phyloP scores from a whole-genome alignment of 1,140 invertebrate genomes.

The Periplaneta americana region DNA sequence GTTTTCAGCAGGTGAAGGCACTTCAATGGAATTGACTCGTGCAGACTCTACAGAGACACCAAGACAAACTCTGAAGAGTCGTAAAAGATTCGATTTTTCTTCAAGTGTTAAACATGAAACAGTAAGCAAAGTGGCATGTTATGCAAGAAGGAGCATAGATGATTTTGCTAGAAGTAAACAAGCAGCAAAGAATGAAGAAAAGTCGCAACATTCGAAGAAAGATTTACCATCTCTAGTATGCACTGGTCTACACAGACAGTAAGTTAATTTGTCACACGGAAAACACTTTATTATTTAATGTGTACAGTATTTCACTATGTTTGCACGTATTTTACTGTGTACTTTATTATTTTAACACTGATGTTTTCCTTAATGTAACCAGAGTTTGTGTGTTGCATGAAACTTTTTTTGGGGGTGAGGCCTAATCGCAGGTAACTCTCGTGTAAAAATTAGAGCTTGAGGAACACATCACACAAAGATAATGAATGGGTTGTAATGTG shows the following conservation, averaged over 20 bases:
- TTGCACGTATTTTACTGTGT: too few relatives aligned
- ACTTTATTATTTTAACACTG: too few relatives aligned
- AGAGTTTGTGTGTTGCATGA: too few relatives aligned
- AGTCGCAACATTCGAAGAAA: not conserved
- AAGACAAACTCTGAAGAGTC: not conserved
- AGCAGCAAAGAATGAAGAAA: not conserved
- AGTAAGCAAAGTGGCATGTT: not conserved
- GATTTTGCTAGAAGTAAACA: not conserved
- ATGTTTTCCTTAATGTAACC: too few relatives aligned
- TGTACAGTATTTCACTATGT: too few relatives aligned
- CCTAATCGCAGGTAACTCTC: too few relatives aligned
- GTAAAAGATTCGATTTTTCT: not conserved
- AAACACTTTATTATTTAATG: too few relatives aligned
- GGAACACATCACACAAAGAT: too few relatives aligned
- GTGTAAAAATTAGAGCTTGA: too few relatives aligned
- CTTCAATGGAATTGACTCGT: not conserved
- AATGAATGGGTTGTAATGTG: too few relatives aligned
- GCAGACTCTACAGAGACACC: not conserved
- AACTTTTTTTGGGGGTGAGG: too few relatives aligned
- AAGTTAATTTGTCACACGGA: slow-evolving; percentile 18
- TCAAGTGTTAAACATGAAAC: not conserved
- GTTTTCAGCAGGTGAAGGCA: not conserved
- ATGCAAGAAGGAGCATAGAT: not conserved
- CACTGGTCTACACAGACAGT: slow-evolving; percentile 26
- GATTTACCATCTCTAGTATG: slow-evolving; percentile 23